Evolutionary conservation across 2,797 vertebrate genomes (phyloP).

Genomic region (Ispidina picta): DNA sequence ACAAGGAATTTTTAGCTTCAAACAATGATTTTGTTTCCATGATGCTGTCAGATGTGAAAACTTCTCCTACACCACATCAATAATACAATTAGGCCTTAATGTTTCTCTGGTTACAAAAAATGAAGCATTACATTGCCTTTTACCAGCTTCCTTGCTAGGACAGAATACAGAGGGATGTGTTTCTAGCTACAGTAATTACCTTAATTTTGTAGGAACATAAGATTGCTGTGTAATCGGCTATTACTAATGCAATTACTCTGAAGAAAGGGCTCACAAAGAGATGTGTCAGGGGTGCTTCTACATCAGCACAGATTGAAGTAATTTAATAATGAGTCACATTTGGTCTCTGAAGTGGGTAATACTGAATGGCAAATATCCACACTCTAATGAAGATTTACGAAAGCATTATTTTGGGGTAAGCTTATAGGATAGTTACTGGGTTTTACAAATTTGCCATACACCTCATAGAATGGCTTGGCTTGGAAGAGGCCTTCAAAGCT

Average conservation of each 20-base stretch:
- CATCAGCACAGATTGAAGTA: slow-evolving; percentile 62
- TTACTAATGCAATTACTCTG: slow-evolving; percentile 72
- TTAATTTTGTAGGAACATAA: slow-evolving; percentile 74
- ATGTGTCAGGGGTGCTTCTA: slow-evolving; percentile 64
- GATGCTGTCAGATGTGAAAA: slow-evolving; percentile 20
- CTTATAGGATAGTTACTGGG: neutral
- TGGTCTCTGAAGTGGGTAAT: slow-evolving; percentile 63
- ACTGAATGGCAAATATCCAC: slow-evolving; percentile 54
- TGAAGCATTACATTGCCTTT: slow-evolving; percentile 46
- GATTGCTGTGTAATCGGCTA: slow-evolving; percentile 68
- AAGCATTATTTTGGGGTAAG: slow-evolving; percentile 36
- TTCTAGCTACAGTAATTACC: slow-evolving; percentile 70
- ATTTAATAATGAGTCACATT: slow-evolving; percentile 72
- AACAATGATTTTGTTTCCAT: slow-evolving; percentile 20
- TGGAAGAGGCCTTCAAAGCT: neutral
- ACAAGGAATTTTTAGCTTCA: neutral
- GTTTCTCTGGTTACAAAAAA: slow-evolving; percentile 50
- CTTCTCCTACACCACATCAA: neutral
- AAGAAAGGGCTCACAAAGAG: slow-evolving; percentile 65
- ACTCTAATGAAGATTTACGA: slow-evolving; percentile 41
- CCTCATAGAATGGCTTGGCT: neutral
- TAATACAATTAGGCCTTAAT: slow-evolving; percentile 54
- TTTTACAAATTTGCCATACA: neutral
- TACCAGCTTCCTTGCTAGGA: slow-evolving; percentile 47
- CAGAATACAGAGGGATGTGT: slow-evolving; percentile 59